Percentiles rank a stretch among this genome's conserved stretches.
Evolutionary conservation across 1,140 invertebrate species (phyloP).

Genomic region (Littorina saxatilis): DNA sequence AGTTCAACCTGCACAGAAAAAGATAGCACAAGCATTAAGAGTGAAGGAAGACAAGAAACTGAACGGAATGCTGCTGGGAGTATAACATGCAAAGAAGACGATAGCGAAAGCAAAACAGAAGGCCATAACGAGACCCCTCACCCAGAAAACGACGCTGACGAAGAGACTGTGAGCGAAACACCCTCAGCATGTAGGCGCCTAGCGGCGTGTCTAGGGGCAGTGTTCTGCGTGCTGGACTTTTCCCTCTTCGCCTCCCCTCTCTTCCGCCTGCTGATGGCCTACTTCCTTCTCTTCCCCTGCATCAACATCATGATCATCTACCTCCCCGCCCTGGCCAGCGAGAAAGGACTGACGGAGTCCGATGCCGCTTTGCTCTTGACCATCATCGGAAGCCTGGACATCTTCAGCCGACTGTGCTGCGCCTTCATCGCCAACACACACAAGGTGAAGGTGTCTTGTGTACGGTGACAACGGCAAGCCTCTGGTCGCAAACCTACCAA

Average conservation of each 20-base stretch:
- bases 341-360: conserved; percentile 6
- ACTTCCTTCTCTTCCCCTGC: not conserved
- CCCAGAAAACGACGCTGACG: not conserved
- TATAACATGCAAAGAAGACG: not conserved
- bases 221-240: conserved; percentile 13
- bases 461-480: no score
- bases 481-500: no score
- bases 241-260: not conserved
- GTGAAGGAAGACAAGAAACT: no score
- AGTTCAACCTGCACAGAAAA: no score
- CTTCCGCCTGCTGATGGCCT: not conserved
- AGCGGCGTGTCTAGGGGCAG: not conserved
- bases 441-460: not conserved
- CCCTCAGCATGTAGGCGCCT: not conserved
- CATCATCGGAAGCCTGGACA: not conserved
- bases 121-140: not conserved
- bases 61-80: not conserved
- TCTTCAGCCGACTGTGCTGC: not conserved
- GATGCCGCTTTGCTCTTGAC: not conserved
- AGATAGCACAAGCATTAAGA: no score
- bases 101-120: not conserved
- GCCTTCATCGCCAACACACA: no score
- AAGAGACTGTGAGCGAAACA: no score
- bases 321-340: conserved; percentile 10
- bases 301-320: conserved; percentile 1